A percentile compares a stretch with the other conserved stretches of the same genome.
Evolutionary conservation across 53 echinoderm and acorn worm genomes (phyloP).

Genomic region (Antedon mediterranea): DNA sequence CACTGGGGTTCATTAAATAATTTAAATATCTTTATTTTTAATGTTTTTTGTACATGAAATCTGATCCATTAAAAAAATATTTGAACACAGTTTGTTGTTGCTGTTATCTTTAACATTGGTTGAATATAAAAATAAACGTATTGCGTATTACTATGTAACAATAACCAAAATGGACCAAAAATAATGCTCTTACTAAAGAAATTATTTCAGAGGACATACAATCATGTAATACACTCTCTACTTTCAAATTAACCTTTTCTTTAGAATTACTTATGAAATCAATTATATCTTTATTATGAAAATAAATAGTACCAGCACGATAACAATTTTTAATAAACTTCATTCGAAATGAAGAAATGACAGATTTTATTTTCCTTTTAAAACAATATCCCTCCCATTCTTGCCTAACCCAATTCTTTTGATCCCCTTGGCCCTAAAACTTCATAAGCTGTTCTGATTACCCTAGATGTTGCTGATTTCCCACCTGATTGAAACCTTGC

Average conservation of each 20-base stretch:
- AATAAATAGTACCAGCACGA: conserved; percentile 27
- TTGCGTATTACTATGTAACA: conserved; percentile 8
- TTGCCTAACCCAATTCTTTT: conserved; percentile 28
- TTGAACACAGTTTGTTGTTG: no score
- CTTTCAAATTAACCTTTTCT: conserved; percentile 21
- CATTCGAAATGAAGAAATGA: conserved; percentile 26
- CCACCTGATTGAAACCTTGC: conserved; percentile 14
- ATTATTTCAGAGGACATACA: conserved; percentile 1
- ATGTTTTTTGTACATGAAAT: no score
- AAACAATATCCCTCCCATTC: conserved; percentile 29
- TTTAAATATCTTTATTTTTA: no score
- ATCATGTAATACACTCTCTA: conserved; percentile 26
- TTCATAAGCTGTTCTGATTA: conserved; percentile 25
- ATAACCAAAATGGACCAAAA: conserved; percentile 25
- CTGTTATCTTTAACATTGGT: conserved; percentile 17
- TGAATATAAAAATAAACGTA: conserved; percentile 19
- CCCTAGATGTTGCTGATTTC: conserved; percentile 16
- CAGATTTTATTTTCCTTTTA: conserved; percentile 3
- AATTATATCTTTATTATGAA: conserved; percentile 13
- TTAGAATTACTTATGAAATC: conserved; percentile 17
- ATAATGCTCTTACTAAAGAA: conserved; percentile 14
- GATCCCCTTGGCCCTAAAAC: conserved; percentile 31
- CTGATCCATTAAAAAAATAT: no score
- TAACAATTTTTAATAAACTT: conserved; percentile 30
- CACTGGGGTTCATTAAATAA: no score